Base-by-base conservation (phyloP, 2,113 vertebrate species). In the Stigmatopora nigra region DNA sequence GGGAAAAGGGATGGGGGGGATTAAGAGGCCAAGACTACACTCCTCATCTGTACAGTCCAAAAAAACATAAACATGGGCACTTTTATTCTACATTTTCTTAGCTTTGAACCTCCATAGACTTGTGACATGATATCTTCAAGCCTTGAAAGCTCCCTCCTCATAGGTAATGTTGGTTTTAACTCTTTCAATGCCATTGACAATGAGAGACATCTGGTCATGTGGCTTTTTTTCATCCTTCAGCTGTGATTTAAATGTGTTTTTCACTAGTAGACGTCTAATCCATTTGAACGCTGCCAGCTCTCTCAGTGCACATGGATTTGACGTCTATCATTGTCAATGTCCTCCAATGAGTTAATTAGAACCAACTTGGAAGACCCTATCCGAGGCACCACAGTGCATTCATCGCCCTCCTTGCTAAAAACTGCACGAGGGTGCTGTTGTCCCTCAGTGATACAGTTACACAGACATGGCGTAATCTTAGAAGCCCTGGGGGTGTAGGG, bases 11-110 rank as follows among this genome's bases (percentile, higher is more conserved):
- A 41, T 0, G 48, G 75, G 71, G 64, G 55, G n/a, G 12, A 17
- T 61, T 13, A 44, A 61, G 11, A 13, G n/a, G 59, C 41, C 59
- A 61, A 61, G n/a, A 14, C 12, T 13, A 45, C 64, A 63, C 25
- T 45, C 60, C 74, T 68, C 55, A 68, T 63, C 67, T 82, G 61
- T 61, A 71, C 63, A 71, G 58, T 63, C 61, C 49, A 79, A 44
- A 79, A 44, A 69, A 63, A 74, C 61, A 63, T 57, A 71, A 65
- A 68, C 76, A 68, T 64, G 57, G 22, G 79, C 75, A 80, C 69
- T 48, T 61, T 53, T 61, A 75, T 77, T 67, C 65, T 73, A 49
- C 51, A 45, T 70, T 65, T 70, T 55, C 62, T 69, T 73, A 59
- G 61, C 63, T 69, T 61, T 14, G 68, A 72, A 31, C 57, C 44